These are phyloP conservation scores for Troilus luridus DNA, from an alignment of 2,888 invertebrate species.

Conservation along the genomic window DNA sequence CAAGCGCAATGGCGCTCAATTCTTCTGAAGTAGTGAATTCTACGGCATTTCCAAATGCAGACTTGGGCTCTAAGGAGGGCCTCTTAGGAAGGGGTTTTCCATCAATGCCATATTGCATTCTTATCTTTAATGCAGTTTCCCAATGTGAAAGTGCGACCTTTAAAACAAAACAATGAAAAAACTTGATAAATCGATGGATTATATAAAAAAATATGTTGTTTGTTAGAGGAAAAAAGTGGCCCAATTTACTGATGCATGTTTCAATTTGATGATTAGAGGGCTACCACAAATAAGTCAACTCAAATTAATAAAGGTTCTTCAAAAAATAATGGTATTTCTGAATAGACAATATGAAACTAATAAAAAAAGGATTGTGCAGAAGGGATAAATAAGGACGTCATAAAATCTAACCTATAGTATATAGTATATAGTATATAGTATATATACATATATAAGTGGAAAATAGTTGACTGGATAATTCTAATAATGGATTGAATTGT, in stretches of 20 bases:
- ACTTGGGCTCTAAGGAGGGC: conserved; percentile 73
- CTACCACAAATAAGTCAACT: no score
- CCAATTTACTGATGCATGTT: not conserved
- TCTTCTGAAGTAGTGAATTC: conserved; percentile 84
- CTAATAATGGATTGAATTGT: no score
- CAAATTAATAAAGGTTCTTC: no score
- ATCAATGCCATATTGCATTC: conserved; percentile 69
- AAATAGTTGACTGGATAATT: no score
- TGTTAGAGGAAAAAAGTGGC: not conserved
- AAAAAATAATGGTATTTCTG: no score
- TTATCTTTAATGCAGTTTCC: conserved; percentile 82
- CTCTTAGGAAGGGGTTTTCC: conserved; percentile 71
- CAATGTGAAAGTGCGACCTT: conserved; percentile 81
- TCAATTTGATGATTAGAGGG: not conserved
- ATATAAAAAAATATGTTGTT: not conserved
- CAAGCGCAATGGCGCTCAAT: conserved; percentile 79
- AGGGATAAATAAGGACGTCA: no score
- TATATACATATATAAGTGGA: no score
- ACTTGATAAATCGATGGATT: not conserved
- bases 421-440: no score
- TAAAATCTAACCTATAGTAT: no score
- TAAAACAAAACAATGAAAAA: conserved; percentile 46
- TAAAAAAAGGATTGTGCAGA: not conserved
- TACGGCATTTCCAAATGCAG: conserved; percentile 77
- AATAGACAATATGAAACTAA: not conserved